Base-by-base conservation (phyloP, 1,140 invertebrate genomes). In the Bactericera cockerelli region DNA sequence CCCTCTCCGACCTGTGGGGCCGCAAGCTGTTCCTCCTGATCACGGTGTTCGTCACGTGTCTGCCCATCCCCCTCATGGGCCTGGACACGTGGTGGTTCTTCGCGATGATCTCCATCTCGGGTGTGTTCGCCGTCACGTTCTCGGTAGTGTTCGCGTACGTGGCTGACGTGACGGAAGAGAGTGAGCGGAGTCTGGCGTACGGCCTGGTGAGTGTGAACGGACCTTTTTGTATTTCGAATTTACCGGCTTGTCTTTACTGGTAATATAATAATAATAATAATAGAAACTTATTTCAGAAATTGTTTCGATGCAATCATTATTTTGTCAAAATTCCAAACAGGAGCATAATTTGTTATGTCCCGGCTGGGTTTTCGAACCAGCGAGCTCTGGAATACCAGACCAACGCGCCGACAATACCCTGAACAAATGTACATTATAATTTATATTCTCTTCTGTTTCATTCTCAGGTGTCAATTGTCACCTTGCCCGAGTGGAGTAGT, bases 41-140 rank as follows among this genome's bases (percentile, higher is more conserved):
- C 63, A 99, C 97, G 56, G 96, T 99, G 64, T 95, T 98, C 73
- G 99, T 98, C 75, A 99, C 97, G 3, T 99, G 96, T 77, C 87
- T 91, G 62, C 97, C 97, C 36, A 99, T 99, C 70, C 96, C 96
- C 56, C 79, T 99, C 56, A 98, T 99, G 90, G 93, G 89, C 69
- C 88, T 99, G 68, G 98, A 97, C 76, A 93, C 94, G 55, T 98
- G 93, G 91, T 99, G 95, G 95, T 99, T 99, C 74, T 99, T 99
- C 77, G 94, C 94, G 55, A 93, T 98, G 87, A 95, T 99, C 74
- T 95, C 91, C 66, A 93, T 99, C 70, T 96, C 92, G 63, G 96
- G 96, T 59, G 86, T 98, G 61, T 99, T 99, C 75, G 92, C 96
- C 56, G 96, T 98, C 56, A 99, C 96, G 42, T 99, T 99, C 73